Base-by-base conservation (phyloP, 2,797 vertebrate genomes). In the Pristis pectinata region DNA sequence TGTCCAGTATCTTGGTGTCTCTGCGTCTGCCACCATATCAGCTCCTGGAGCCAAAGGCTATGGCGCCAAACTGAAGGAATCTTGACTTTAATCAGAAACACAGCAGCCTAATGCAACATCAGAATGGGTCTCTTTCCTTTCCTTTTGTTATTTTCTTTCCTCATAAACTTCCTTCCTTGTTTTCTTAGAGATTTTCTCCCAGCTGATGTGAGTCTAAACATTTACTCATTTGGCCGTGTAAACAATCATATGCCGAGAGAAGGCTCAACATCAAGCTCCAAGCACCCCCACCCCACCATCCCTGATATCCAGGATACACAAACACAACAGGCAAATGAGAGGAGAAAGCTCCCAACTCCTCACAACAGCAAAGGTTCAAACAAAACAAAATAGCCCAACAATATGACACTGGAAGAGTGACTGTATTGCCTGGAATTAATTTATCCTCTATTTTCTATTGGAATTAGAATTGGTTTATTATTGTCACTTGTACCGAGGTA, bases 201-300 rank as follows among this genome's bases (percentile, higher is more conserved):
- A 96, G 97, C 97, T 97, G 97, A 98, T 97, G 97, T 97, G 97
- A 97, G 97, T 97, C 97, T 97, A 97, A 98, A 97, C 97, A 97
- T 96, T 97, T 96, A 96, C 96, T 97, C 97, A 97, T 97, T 98
- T 97, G 97, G 97, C 97, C 97, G 27, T 97, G 97, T 97, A 97
- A 97, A 97, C 97, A 98, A 96, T 56, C 41, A 7, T 96, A 96
- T 97, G 97, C 97, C 97, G 97, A 97, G 96, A 96, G 97, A 96
- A 97, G 97, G 97, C 96, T 96, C 96, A 95, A 92, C 77, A 94
- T 95, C 96, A 96, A 96, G 96, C 95, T 97, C 96, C 95, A 3
- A 24, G 11, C 53, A 8, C 13, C 27, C 82, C 1, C 49, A n/a
- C 5, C 1, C 13, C 85, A 53, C 11, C 4, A 11, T 27, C 3